Percentiles rank a stretch among this genome's conserved stretches.
Conservation (phyloP, 2,113 vertebrate genomes). For the Corynorhinus townsendii region DNA sequence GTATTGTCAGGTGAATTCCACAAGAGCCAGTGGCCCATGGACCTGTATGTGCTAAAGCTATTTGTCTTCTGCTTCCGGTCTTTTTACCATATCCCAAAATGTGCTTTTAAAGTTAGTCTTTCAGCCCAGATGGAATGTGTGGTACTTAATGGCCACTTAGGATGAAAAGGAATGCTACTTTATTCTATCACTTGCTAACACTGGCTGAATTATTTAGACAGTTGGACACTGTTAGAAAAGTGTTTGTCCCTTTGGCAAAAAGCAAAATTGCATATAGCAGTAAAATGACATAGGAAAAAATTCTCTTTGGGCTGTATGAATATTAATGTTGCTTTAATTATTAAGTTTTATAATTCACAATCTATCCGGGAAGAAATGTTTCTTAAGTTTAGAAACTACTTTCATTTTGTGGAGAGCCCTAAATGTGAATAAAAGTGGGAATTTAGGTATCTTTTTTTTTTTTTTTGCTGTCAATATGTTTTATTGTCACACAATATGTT, state of each 20-base stretch:
- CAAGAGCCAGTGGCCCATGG: not conserved
- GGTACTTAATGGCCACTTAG: not conserved
- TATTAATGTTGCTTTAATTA: slow-evolving; percentile 27
- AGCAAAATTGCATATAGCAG: not conserved
- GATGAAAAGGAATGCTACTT: not conserved
- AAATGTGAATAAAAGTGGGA: not conserved
- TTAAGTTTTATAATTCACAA: not conserved
- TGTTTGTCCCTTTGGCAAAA: not conserved
- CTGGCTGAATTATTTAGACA: not conserved
- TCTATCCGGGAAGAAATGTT: not conserved
- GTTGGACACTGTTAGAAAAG: not conserved
- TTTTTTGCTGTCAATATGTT: not conserved
- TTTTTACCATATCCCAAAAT: not conserved
- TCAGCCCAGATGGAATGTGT: not conserved
- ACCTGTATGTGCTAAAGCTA: not conserved
- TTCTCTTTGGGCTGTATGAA: not conserved
- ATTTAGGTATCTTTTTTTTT: not conserved
- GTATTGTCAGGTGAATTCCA: not conserved
- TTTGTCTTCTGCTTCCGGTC: not conserved
- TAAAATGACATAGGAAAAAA: not conserved
- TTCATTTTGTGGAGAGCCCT: not conserved
- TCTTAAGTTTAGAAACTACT: not conserved
- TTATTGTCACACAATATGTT: not conserved
- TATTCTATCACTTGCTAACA: not conserved
- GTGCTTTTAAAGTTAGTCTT: not conserved